A percentile compares a stretch with the other conserved stretches of the same genome.
Evolutionary conservation across 2,888 invertebrate genomes (phyloP).

Genomic region (Rhyacophila evoluta): DNA sequence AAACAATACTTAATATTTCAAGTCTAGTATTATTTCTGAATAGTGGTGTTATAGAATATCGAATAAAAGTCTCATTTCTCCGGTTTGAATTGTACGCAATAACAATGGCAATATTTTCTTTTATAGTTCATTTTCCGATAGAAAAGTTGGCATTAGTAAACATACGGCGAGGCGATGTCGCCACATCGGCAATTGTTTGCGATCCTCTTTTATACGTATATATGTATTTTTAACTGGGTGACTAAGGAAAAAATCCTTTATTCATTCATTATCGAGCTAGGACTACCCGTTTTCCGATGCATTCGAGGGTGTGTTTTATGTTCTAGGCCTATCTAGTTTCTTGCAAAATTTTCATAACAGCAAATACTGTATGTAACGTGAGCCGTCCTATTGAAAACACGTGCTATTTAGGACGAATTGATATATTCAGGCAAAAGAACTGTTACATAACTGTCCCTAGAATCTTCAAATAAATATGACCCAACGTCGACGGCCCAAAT

Average conservation of each 20-base stretch:
- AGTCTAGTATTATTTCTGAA: background rate
- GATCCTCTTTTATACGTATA: background rate
- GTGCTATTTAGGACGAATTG: no score
- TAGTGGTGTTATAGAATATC: background rate
- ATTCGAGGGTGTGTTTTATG: no score
- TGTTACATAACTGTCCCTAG: no score
- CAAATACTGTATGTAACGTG: no score
- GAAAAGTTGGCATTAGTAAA: constrained; percentile 43
- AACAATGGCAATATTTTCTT: constrained; percentile 26
- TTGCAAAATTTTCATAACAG: no score
- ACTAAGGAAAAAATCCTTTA: background rate
- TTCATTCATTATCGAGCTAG: background rate
- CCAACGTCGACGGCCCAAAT: no score
- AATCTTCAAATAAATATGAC: no score
- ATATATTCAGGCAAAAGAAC: no score
- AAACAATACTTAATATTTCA: background rate
- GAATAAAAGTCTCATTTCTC: background rate
- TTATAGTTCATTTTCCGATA: constrained; percentile 39
- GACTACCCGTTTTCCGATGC: no score
- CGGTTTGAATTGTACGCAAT: background rate
- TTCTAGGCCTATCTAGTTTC: no score
- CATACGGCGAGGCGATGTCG: constrained; percentile 40
- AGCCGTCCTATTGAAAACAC: no score
- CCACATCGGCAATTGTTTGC: constrained; percentile 12
- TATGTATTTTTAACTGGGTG: background rate